Base-by-base conservation (phyloP, 2,797 vertebrate species). In the Okamejei kenojei region DNA sequence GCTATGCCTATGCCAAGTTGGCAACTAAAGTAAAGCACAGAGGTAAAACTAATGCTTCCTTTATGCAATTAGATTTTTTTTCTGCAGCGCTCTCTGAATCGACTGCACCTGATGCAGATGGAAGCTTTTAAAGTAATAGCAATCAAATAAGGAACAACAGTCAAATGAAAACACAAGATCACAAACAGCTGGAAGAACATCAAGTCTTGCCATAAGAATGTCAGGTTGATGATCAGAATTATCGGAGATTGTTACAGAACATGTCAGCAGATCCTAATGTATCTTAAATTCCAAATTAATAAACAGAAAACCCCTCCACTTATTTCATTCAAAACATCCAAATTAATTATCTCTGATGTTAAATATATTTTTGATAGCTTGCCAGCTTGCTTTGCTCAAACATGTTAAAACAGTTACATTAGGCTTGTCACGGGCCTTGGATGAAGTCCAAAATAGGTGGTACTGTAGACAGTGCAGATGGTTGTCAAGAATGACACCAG, bases 101-200 rank as follows among this genome's bases (percentile, higher is more conserved):
- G 81, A 93, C 32, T 84, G 77, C 32, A 65, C 76, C 93, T 93
- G 65, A 84, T 84, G 54, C 58, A 84, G 77, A 93, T 80, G 63
- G 76, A 80, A 77, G 32, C 77, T 54, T 93, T 93, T 81, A 81
- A 93, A 80, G 80, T 65, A 81, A 81, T 23, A 38, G 65, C 77
- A 93, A 93, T 80, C 77, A 93, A 81, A 93, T 80, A 93, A 77
- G 17, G 61, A 93, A 79, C 63, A 93, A 80, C 32, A 65, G 81
- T 93, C 61, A 81, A 38, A 93, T 26, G 35, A 21, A 93, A 93
- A 80, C 35, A 74, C 1, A 78, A 80, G 38, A 80, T 61, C 76
- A 58, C 65, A 93, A 80, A 81, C 81, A 93, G 71, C 90, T 92
- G 90, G 90, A 9, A 54, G 71, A 29, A 26, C 29, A 29, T 73